These are phyloP conservation scores for Oryzias sinensis DNA, from an alignment of 2,797 vertebrate genomes.

Conservation along the genomic window DNA sequence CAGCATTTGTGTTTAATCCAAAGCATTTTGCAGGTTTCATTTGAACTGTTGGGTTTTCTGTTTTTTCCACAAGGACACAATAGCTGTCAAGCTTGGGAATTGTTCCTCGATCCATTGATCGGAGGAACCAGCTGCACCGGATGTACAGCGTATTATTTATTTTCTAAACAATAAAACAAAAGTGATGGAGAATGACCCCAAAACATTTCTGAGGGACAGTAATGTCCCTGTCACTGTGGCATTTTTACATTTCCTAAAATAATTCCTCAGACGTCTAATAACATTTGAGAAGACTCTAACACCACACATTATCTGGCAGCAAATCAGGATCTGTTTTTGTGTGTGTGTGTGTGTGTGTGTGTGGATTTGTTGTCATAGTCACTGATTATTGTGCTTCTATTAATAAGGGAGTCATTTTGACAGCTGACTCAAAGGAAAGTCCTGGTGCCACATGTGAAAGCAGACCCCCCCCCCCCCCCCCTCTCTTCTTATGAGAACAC, in stretches of 20 bases:
- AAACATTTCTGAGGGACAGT: neutral
- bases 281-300: constrained; percentile 8
- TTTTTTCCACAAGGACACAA: too few relatives aligned
- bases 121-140: too few relatives aligned
- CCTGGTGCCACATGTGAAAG: constrained; percentile 32
- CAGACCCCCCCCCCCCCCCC: constrained; percentile 11
- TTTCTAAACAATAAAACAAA: neutral
- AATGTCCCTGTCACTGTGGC: neutral
- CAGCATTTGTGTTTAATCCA: too few relatives aligned
- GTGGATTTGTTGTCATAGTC: constrained; percentile 55
- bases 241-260: neutral
- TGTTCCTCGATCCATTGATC: too few relatives aligned
- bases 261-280: constrained; percentile 20
- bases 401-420: constrained; percentile 63
- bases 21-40: too few relatives aligned
- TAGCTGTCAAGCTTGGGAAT: too few relatives aligned
- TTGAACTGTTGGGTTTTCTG: too few relatives aligned
- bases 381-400: constrained; percentile 62
- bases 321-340: constrained; percentile 16
- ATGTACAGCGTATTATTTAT: neutral
- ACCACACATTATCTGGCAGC: constrained; percentile 11
- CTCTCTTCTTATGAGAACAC: neutral
- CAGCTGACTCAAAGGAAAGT: constrained; percentile 69
- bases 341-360: constrained; percentile 17
- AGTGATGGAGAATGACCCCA: neutral